Base-by-base conservation (phyloP, 2,888 invertebrate species). In the Bombyx huttoni region DNA sequence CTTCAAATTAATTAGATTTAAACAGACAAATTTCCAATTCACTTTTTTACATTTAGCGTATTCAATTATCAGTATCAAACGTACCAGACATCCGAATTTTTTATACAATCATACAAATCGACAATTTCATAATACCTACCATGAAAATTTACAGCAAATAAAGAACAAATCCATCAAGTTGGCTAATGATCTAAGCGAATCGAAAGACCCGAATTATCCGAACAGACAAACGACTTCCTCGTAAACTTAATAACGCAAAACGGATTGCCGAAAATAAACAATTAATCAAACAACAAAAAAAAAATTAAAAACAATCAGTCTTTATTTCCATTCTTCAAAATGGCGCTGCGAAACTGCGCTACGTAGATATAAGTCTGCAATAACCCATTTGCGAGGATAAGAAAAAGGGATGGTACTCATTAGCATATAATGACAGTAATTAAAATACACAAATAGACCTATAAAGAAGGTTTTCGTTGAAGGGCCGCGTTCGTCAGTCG, bases 381-480 rank as follows among this genome's bases (percentile, higher is more conserved):
- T 86, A 87, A 87, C 85, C 88, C 87, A 88, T 89, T 89, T 83
- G 73, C 78, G 65, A 77, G 89, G 89, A 87, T 89, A 89, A 89
- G 89, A 89, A 89, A 89, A 89, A 89, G 89, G 89, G 88, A 88
- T 86, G 85, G 78, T 75, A 81, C 87, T 85, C 89, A 86, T 89
- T 89, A 89, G 87, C 88, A 89, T 89, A 91, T 91, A 91, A 91
- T 91, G 91, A 91, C 90, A 89, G 91, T 91, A 91, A 91, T 91
- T 91, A 91, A 91, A 91, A 91, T 91, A 91, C 90, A 91, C 91
- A 91, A 91, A 91, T 91, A 91, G 90, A 90, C 89, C 90, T 87
- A 90, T 90, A 90, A 90, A 90, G 88, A 79, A 79, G 77, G 80
- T 81, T 75, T 75, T 70, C 78, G 82, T 68, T 86, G 87, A 89